Evolutionary conservation across 2,888 invertebrate species (phyloP).

Genomic region (Tipula unca): DNA sequence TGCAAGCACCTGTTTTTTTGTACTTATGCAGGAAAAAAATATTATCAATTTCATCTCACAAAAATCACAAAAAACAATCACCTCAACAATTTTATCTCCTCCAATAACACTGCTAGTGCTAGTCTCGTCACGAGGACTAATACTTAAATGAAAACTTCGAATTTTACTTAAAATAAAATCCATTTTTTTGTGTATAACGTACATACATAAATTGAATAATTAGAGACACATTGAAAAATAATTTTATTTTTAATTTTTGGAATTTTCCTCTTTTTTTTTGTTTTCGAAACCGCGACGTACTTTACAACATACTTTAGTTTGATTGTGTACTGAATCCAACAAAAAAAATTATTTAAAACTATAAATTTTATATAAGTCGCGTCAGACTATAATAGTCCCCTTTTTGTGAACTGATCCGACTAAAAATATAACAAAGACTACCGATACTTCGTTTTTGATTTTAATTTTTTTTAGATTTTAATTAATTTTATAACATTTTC

Average conservation of each 20-base stretch:
- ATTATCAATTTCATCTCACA: background rate
- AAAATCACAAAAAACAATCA: background rate
- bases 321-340: background rate
- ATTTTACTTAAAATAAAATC: slow-evolving; percentile 17
- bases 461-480: background rate
- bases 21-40: background rate
- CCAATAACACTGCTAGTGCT: background rate
- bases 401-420: background rate
- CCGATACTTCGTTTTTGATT: background rate
- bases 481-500: background rate
- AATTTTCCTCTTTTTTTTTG: background rate
- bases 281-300: background rate
- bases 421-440: slow-evolving; percentile 14
- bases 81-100: background rate
- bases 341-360: background rate
- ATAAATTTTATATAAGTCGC: background rate
- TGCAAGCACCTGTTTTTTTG: background rate
- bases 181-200: background rate
- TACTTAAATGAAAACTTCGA: slow-evolving; percentile 1
- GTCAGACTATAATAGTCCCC: background rate
- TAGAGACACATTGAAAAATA: background rate
- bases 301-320: background rate
- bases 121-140: background rate
- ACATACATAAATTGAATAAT: background rate
- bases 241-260: background rate